These are phyloP conservation scores for Pemphigus obesinymphae DNA, from an alignment of 1,140 invertebrate species.

Conservation along the genomic window DNA sequence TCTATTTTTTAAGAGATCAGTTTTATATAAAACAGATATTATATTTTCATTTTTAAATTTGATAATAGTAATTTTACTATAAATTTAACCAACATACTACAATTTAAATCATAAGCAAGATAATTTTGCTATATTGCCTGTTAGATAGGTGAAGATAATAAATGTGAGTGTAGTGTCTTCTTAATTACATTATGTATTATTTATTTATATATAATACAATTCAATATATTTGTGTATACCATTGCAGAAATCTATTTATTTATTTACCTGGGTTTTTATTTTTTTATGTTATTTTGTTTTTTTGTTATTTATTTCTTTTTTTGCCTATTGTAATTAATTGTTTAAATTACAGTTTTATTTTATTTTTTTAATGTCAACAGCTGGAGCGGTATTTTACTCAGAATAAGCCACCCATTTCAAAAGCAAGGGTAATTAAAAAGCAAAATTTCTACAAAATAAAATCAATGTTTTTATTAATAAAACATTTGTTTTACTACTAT, in stretches of 20 bases:
- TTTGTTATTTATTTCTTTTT: neutral
- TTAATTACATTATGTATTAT: no score
- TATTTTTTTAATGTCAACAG: conserved; percentile 52
- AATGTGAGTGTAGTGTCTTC: no score
- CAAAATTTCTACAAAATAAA: neutral
- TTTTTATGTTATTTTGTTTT: neutral
- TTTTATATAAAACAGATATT: no score
- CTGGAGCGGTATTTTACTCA: conserved; percentile 93
- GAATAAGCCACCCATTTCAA: conserved; percentile 69
- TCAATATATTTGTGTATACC: no score
- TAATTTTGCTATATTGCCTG: no score
- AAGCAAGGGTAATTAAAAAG: conserved; percentile 62
- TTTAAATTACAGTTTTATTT: conserved; percentile 42
- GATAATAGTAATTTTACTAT: no score
- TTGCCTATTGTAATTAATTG: neutral
- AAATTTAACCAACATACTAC: no score
- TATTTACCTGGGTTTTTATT: neutral
- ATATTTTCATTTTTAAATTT: no score
- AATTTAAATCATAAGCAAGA: no score
- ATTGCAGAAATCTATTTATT: neutral
- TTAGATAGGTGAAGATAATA: no score
- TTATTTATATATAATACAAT: no score
- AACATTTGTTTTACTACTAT: conserved; percentile 31
- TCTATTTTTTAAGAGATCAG: no score
- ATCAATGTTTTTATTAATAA: conserved; percentile 8